Percentiles rank a stretch among this genome's conserved stretches.
Conservation (phyloP, 2,797 vertebrate genomes). For the Anniella stebbinsi region DNA sequence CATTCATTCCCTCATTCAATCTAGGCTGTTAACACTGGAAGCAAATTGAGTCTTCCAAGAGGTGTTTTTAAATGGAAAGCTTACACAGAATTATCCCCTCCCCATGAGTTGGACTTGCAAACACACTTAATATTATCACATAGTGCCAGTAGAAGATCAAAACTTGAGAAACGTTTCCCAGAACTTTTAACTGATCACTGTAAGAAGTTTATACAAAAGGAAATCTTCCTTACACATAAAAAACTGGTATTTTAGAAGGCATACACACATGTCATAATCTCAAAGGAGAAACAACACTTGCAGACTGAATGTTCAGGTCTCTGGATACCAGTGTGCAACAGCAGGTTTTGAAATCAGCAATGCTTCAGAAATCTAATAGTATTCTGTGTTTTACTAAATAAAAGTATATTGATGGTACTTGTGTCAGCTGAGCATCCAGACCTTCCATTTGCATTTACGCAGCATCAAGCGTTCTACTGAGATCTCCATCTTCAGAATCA, state of each 20-base stretch:
- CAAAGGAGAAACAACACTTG: conserved; percentile 54
- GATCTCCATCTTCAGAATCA: conserved; percentile 85
- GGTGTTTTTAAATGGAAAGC: conserved; percentile 71
- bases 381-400: conserved; percentile 72
- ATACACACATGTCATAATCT: conserved; percentile 56
- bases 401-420: conserved; percentile 57
- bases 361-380: conserved; percentile 71
- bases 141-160: conserved; percentile 76
- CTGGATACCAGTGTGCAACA: conserved; percentile 70
- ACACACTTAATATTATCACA: conserved; percentile 74
- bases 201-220: conserved; percentile 75
- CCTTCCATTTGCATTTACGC: conserved; percentile 67
- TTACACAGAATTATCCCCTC: conserved; percentile 57
- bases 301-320: conserved; percentile 59
- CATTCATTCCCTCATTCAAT: conserved; percentile 58
- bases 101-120: conserved; percentile 71
- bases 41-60: conserved; percentile 72
- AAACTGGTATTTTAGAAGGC: conserved; percentile 64
- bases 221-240: conserved; percentile 64
- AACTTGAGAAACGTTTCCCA: conserved; percentile 69
- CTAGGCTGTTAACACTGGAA: conserved; percentile 77
- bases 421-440: conserved; percentile 74
- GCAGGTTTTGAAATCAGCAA: conserved; percentile 72
- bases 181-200: conserved; percentile 72
- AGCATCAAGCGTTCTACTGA: conserved; percentile 82